phyloP scores from a whole-genome alignment of 2,888 invertebrate species.

The Schizaphis graminum region DNA sequence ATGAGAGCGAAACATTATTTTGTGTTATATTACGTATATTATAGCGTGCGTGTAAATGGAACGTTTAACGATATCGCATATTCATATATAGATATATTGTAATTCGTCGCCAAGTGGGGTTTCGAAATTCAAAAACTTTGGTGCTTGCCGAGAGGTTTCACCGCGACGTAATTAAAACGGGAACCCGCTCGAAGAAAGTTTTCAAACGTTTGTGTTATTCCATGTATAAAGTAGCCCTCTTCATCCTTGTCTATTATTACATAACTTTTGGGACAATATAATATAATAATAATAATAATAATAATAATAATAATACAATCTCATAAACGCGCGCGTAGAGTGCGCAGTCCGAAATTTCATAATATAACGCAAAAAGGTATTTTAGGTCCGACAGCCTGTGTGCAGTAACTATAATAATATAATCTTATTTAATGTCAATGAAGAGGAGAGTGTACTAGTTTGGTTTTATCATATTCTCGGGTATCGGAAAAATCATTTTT shows the following conservation, averaged over 20 bases:
- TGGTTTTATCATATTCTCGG: not conserved
- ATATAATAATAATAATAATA: not conserved
- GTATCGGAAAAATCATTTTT: not conserved
- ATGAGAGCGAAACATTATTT: not conserved
- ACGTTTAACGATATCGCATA: not conserved
- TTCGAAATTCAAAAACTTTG: constrained; percentile 27
- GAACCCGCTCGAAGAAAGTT: constrained; percentile 7
- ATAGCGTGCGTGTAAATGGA: not conserved
- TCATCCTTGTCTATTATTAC: not conserved
- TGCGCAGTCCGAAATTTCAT: not conserved
- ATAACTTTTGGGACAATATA: not conserved
- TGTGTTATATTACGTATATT: not conserved
- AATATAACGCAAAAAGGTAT: not conserved
- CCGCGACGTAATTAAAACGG: not conserved
- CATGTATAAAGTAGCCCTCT: not conserved
- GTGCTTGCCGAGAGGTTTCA: not conserved
- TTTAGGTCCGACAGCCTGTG: not conserved
- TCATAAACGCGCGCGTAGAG: not conserved
- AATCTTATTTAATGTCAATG: not conserved
- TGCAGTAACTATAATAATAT: not conserved
- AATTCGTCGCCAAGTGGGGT: not conserved
- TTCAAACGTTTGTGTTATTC: constrained; percentile 18
- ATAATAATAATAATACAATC: not conserved
- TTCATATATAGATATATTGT: not conserved
- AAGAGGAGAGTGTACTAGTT: not conserved